Evolutionary conservation across 2,797 vertebrate species (phyloP).

Genomic region (Clarias fuscus): DNA sequence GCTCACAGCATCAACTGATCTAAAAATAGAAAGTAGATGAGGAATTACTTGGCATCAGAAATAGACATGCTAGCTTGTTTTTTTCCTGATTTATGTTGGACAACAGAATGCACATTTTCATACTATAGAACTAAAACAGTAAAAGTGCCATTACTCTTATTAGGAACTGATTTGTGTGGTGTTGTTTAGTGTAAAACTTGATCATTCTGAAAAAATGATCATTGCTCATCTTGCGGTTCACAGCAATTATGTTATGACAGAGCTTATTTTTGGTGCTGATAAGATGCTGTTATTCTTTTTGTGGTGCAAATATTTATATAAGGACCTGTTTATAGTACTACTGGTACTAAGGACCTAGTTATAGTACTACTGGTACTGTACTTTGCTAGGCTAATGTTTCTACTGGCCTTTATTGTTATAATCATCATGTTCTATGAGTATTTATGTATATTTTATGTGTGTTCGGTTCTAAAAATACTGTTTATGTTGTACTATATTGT

Average conservation of each 20-base stretch:
- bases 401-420: background rate
- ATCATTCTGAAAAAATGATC: background rate
- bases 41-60: background rate
- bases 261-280: background rate
- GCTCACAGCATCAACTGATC: background rate
- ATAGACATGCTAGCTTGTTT: background rate
- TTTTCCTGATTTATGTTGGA: background rate
- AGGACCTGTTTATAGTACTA: background rate
- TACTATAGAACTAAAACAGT: background rate
- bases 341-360: background rate
- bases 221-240: slow-evolving; percentile 1
- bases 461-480: background rate
- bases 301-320: slow-evolving; percentile 8
- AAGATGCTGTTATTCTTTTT: background rate
- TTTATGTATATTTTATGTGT: too few species aligned
- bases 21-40: background rate
- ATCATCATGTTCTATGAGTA: too few species aligned
- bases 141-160: background rate
- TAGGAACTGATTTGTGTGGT: background rate
- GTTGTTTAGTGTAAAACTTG: background rate
- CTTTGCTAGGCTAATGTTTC: background rate
- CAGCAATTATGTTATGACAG: background rate
- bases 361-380: background rate
- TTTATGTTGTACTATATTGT: too few species aligned
- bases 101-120: background rate